Evolutionary conservation across 1,140 invertebrate genomes (phyloP), one percentile per base, ranked within the genome.

Genomic region (Microplitis demolitor): DNA sequence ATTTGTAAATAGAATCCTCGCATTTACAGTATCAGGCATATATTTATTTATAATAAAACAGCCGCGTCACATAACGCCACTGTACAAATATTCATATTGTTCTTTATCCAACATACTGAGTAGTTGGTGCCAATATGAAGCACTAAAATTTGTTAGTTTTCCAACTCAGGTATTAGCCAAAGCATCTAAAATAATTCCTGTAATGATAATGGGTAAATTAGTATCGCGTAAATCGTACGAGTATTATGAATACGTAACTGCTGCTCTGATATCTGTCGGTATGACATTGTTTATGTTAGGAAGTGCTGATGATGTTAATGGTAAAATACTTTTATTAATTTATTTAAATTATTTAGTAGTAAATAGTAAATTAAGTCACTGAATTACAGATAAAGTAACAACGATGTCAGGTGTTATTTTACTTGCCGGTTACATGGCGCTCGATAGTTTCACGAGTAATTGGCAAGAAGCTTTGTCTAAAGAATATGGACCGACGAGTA

Each of bases 71-170:
- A 89, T 89, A 56, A 93, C 95, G 63, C 98, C 98, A 4, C 88
- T 99, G 3, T 99, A 98, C 85, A 97, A 98, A 88, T 99, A 99
- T 88, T 95, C 94, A 0, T 99, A 94, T 88, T 97, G 96, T 83
- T 98, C 97, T 0, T 92, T 99, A 77, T 98, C 97, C 14, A 99
- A 99, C 87, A 97, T 99, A 72, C 93, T 99, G 91, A 98, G 97
- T 83, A 97, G 96, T 53, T 99, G 98, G 98, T 99, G 97, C 87
- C 98, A 99, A 87, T 99, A 99, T 83, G 98, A 99, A 88, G 98
- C 98, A 24, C 88, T 99, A 3, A 99, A 99, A 87, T 99, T 94
- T 88, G 96, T 99, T 76, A 98, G 94, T 80, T 99, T 99, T 87
- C 98, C 98, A 3, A 97, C 96, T 54, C 98, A 99, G 89, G 94